Conservation (phyloP, 1,140 invertebrate genomes). For the Aphaenogaster rudis region DNA sequence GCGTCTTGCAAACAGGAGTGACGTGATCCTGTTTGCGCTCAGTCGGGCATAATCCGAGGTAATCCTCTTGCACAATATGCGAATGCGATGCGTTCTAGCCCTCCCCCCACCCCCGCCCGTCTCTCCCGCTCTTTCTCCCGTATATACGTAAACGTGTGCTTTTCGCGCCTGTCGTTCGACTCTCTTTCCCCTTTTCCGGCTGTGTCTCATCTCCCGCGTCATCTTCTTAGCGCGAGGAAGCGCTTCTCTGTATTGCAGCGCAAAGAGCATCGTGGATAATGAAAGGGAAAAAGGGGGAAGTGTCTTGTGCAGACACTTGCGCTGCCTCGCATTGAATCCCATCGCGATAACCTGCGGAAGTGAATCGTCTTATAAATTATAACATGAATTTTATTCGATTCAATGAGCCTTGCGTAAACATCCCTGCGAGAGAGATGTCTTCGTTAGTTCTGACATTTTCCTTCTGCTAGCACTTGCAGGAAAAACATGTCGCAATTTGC, state of each 20-base stretch:
- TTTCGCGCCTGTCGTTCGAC: slow-evolving; percentile 14
- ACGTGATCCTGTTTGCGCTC: slow-evolving; percentile 86
- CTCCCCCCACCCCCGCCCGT: neutral
- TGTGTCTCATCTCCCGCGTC: slow-evolving; percentile 22
- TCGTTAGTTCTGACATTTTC: neutral
- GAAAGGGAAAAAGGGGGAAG: slow-evolving; percentile 36
- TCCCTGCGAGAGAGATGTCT: slow-evolving; percentile 1
- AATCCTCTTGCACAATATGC: slow-evolving; percentile 86
- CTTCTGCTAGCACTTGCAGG: neutral
- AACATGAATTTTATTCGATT: slow-evolving; percentile 28
- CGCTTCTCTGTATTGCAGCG: slow-evolving; percentile 8
- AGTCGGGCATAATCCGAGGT: slow-evolving; percentile 86
- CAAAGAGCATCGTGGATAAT: slow-evolving; percentile 62
- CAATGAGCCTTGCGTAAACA: slow-evolving; percentile 33
- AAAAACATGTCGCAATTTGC: neutral
- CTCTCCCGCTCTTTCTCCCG: neutral
- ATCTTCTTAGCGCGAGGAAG: slow-evolving; percentile 6
- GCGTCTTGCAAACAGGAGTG: slow-evolving; percentile 86
- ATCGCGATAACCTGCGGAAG: slow-evolving; percentile 6
- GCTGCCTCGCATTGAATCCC: slow-evolving; percentile 4
- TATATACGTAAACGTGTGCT: neutral
- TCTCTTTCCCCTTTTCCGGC: slow-evolving; percentile 7
- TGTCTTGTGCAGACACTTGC: neutral
- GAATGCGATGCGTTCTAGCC: slow-evolving; percentile 73
- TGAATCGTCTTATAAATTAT: slow-evolving; percentile 41